These are phyloP conservation scores for Drosophila navojoa DNA, from an alignment of 1,140 invertebrate genomes.

Conservation along the genomic window DNA sequence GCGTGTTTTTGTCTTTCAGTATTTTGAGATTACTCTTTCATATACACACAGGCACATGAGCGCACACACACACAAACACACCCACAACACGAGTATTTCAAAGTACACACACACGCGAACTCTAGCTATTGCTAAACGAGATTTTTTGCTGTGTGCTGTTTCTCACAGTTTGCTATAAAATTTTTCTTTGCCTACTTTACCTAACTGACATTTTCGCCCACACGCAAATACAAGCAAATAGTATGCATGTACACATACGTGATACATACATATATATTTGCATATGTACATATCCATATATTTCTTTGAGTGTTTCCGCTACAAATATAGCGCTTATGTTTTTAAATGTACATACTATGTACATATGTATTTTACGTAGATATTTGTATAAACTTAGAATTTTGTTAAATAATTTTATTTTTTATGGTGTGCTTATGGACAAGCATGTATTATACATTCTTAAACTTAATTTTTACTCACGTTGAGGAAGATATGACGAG, in stretches of 20 bases:
- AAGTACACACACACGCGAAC: not conserved
- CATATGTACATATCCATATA: not conserved
- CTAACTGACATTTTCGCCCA: conserved; percentile 19
- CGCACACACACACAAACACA: not conserved
- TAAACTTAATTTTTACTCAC: conserved; percentile 49
- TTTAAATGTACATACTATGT: no score
- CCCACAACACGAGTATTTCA: not conserved
- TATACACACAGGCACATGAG: not conserved
- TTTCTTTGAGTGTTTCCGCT: not conserved
- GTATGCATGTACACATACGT: not conserved
- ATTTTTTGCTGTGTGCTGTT: conserved; percentile 24
- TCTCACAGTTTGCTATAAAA: conserved; percentile 27
- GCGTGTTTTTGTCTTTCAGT: conserved; percentile 4
- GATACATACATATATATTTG: no score
- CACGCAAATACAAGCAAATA: conserved; percentile 14
- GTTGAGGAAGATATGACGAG: conserved; percentile 67
- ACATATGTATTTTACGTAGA: no score
- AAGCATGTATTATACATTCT: no score
- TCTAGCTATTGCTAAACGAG: conserved; percentile 25
- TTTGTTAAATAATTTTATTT: no score
- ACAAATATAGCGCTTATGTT: no score
- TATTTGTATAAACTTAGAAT: no score
- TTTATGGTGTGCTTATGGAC: not conserved
- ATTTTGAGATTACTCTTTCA: not conserved
- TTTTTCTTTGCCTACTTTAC: conserved; percentile 55